phyloP scores from a whole-genome alignment of 2,888 invertebrate species.

The Mythimna loreyi region DNA sequence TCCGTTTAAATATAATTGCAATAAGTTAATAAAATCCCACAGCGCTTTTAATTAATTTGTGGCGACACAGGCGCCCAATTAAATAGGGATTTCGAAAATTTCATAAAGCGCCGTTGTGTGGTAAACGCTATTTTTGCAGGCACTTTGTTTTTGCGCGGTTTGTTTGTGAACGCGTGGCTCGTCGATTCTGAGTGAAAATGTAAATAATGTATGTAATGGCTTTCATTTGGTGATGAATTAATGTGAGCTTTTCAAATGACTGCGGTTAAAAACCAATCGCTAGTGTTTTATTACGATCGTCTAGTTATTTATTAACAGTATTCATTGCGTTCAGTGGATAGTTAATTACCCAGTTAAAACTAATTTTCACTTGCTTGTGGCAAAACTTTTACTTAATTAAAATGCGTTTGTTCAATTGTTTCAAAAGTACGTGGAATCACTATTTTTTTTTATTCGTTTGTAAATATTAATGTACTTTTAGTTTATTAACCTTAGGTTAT shows the following conservation, averaged over 20 bases:
- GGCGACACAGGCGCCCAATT: slow-evolving; percentile 83
- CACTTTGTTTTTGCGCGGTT: slow-evolving; percentile 73
- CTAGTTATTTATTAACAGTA: too few species aligned
- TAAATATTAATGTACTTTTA: too few species aligned
- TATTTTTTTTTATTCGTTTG: too few species aligned
- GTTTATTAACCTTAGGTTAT: too few species aligned
- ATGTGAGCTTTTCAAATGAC: slow-evolving; percentile 66
- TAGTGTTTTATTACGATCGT: slow-evolving; percentile 31
- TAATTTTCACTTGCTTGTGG: too few species aligned
- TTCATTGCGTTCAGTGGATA: too few species aligned
- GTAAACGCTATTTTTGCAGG: slow-evolving; percentile 73
- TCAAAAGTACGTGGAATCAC: too few species aligned
- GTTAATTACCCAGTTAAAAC: too few species aligned
- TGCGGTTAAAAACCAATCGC: slow-evolving; percentile 40
- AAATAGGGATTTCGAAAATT: slow-evolving; percentile 83
- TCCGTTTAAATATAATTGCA: slow-evolving; percentile 87
- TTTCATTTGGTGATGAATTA: slow-evolving; percentile 69
- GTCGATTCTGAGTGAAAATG: slow-evolving; percentile 68
- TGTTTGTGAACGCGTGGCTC: slow-evolving; percentile 69
- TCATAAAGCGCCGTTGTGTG: slow-evolving; percentile 76
- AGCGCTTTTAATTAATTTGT: slow-evolving; percentile 87
- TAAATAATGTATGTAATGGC: slow-evolving; percentile 71
- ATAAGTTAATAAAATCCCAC: slow-evolving; percentile 88
- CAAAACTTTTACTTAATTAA: too few species aligned
- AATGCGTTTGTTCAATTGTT: too few species aligned